A percentile compares a stretch with the other conserved stretches of the same genome.
These are phyloP conservation scores for Hippasteria phrygiana DNA, from an alignment of 53 echinoderm and acorn worm genomes.

Conservation along the genomic window DNA sequence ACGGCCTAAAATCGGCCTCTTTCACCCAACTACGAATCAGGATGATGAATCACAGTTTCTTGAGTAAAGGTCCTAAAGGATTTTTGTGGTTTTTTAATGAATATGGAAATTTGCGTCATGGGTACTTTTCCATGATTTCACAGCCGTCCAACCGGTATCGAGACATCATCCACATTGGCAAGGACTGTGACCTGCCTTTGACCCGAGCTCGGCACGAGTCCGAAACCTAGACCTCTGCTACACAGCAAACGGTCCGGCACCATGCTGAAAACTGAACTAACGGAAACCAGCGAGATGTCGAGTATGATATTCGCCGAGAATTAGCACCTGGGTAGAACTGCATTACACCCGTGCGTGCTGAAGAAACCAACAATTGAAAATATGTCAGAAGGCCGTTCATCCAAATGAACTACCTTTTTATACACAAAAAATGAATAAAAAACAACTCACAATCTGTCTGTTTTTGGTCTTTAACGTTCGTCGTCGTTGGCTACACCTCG, in stretches of 20 bases:
- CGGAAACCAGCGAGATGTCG: background rate
- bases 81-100: background rate
- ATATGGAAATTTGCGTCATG: background rate
- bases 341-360: background rate
- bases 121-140: background rate
- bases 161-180: background rate
- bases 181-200: background rate
- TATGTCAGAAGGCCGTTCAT: background rate
- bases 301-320: conserved; percentile 4
- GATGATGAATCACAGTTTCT: too few species aligned
- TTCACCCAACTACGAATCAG: too few species aligned
- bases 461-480: background rate
- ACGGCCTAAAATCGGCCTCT: too few species aligned
- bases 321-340: conserved; percentile 1
- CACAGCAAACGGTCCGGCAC: conserved; percentile 31
- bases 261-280: conserved; percentile 55
- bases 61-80: too few species aligned
- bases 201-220: conserved; percentile 20
- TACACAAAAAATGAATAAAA: background rate
- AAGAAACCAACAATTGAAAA: background rate
- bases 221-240: background rate
- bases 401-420: too few species aligned
- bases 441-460: background rate
- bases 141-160: background rate
- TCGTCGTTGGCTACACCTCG: too few species aligned